Evolutionary conservation across 2,113 vertebrate genomes (phyloP).

Genomic region (Thryonomys swinderianus): DNA sequence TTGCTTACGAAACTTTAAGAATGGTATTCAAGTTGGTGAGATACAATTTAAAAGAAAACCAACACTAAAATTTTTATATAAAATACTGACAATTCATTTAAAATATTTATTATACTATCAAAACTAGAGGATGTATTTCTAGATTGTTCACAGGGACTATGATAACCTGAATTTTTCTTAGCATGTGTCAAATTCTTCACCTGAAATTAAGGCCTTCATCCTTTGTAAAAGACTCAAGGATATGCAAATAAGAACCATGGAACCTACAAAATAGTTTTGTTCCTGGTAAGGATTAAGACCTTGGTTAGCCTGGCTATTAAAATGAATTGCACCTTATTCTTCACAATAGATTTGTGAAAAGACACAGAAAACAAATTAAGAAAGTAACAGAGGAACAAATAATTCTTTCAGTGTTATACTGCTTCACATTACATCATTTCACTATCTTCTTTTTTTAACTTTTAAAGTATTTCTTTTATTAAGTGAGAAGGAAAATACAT

Average conservation of each 20-base stretch:
- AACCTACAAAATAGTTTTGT: neutral
- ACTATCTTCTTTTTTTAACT: conserved; percentile 66
- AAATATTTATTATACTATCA: conserved; percentile 3
- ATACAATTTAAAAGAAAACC: neutral
- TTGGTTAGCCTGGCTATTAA: neutral
- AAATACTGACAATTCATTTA: neutral
- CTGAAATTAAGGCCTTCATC: neutral
- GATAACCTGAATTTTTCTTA: neutral
- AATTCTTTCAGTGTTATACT: conserved; percentile 30
- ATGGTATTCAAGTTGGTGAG: neutral
- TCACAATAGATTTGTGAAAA: conserved; percentile 43
- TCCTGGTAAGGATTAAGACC: conserved; percentile 32
- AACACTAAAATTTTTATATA: neutral
- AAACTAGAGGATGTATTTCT: neutral
- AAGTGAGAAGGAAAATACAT: conserved; percentile 73
- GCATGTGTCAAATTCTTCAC: neutral
- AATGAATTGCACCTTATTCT: neutral
- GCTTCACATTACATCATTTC: conserved; percentile 56
- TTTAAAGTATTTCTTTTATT: conserved; percentile 76
- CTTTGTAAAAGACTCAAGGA: conserved; percentile 2
- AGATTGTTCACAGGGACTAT: neutral
- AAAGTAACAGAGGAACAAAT: conserved; percentile 34
- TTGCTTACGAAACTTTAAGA: conserved; percentile 49
- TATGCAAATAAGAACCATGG: neutral
- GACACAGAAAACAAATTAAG: neutral